Evolutionary conservation across 2,888 invertebrate species (phyloP).

Genomic region (Macrophya annulata): DNA sequence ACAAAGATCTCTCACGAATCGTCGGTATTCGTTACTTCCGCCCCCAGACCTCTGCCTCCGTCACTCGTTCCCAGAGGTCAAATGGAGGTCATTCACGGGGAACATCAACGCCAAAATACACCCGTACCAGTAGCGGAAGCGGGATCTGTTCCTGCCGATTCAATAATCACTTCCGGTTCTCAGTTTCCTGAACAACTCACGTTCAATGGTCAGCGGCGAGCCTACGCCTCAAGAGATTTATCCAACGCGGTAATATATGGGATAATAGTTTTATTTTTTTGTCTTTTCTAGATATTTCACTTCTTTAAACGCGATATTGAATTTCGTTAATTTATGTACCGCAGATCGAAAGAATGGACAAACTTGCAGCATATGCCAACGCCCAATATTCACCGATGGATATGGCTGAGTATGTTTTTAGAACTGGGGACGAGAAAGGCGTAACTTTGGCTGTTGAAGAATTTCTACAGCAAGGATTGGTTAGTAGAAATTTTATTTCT

Average conservation of each 20-base stretch:
- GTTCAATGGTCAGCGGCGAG: constrained; percentile 57
- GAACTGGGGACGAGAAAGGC: constrained; percentile 91
- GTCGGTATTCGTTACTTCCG: constrained; percentile 27
- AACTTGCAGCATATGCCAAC: constrained; percentile 81
- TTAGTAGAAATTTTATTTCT: constrained; percentile 76
- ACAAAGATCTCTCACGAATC: constrained; percentile 24
- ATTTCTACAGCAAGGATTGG: constrained; percentile 89
- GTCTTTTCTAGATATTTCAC: not conserved
- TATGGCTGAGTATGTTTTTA: constrained; percentile 91
- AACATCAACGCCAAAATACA: constrained; percentile 55
- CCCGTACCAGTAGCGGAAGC: not conserved
- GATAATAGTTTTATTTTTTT: not conserved
- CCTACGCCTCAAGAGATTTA: constrained; percentile 52
- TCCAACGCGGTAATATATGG: constrained; percentile 13
- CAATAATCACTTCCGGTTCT: constrained; percentile 23
- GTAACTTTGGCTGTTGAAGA: constrained; percentile 90
- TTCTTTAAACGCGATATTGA: not conserved
- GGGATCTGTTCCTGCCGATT: not conserved
- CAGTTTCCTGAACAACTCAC: constrained; percentile 47
- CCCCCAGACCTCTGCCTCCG: constrained; percentile 51
- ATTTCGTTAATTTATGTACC: constrained; percentile 31
- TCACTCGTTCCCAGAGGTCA: constrained; percentile 52
- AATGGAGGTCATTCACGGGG: constrained; percentile 54
- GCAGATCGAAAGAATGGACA: constrained; percentile 81
- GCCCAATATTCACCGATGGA: constrained; percentile 89